A percentile compares a stretch with the other conserved stretches of the same genome.
Conservation (phyloP, 1,140 invertebrate species). For the Chrysoperla carnea region DNA sequence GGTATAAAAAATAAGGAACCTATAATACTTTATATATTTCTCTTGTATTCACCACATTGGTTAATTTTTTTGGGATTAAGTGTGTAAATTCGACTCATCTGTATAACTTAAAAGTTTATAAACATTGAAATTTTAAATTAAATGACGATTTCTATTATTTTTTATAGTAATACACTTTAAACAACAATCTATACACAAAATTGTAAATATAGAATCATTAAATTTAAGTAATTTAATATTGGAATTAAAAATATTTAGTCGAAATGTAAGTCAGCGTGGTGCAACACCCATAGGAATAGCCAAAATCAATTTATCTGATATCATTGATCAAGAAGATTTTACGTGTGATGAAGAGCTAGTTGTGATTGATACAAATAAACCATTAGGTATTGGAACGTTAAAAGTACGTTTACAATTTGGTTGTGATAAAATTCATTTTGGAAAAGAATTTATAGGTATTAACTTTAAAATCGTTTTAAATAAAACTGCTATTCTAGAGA, state of each 20-base stretch:
- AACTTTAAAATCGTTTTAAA: background rate
- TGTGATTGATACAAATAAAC: background rate
- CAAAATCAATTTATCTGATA: background rate
- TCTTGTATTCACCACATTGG: too few species aligned
- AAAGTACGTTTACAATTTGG: background rate
- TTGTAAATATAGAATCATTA: background rate
- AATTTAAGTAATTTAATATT: background rate
- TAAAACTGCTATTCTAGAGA: too few species aligned
- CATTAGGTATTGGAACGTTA: background rate
- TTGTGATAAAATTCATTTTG: background rate
- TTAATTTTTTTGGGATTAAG: too few species aligned
- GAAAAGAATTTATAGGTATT: background rate
- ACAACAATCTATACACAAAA: background rate
- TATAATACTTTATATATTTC: too few species aligned
- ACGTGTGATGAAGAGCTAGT: background rate
- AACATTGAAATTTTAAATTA: too few species aligned
- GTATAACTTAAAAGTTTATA: too few species aligned
- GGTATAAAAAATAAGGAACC: too few species aligned
- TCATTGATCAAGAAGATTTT: background rate
- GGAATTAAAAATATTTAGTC: background rate
- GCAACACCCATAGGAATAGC: background rate
- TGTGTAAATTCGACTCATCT: too few species aligned
- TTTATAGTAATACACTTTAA: background rate
- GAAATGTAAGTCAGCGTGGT: background rate
- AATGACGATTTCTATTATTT: background rate